These are phyloP conservation scores for Lontra canadensis DNA, from an alignment of 2,113 vertebrate genomes.

Conservation along the genomic window DNA sequence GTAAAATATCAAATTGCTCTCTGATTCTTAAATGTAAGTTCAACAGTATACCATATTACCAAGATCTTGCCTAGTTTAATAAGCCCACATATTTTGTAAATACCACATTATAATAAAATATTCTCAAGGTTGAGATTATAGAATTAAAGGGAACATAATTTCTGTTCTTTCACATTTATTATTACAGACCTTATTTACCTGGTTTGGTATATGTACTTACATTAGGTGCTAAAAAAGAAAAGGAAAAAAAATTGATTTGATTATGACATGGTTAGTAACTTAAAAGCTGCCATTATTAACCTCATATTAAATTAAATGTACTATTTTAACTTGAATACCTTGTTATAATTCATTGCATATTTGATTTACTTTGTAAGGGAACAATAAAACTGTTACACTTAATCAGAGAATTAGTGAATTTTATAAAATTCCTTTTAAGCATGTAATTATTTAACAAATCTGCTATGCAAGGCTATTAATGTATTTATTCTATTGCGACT, in stretches of 20 bases:
- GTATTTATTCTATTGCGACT: background rate
- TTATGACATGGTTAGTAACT: background rate
- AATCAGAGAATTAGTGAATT: background rate
- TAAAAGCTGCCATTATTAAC: background rate
- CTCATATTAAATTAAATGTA: background rate
- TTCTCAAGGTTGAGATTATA: background rate
- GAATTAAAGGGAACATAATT: background rate
- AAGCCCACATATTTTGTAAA: conserved; percentile 10
- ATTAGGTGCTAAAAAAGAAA: background rate
- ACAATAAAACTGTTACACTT: background rate
- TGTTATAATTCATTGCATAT: background rate
- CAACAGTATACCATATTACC: background rate
- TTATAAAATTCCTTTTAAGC: background rate
- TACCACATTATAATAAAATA: background rate
- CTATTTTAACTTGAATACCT: background rate
- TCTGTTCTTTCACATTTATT: background rate
- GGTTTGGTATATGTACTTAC: background rate
- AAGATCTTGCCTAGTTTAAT: background rate
- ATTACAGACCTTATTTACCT: background rate
- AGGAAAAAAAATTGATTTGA: background rate
- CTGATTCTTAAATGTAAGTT: background rate
- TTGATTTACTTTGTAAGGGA: background rate
- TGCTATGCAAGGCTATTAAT: background rate
- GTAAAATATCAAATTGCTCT: background rate
- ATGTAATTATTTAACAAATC: background rate